These are phyloP conservation scores for Polypterus bichir DNA, from an alignment of 2,113 vertebrate species.

Conservation along the genomic window DNA sequence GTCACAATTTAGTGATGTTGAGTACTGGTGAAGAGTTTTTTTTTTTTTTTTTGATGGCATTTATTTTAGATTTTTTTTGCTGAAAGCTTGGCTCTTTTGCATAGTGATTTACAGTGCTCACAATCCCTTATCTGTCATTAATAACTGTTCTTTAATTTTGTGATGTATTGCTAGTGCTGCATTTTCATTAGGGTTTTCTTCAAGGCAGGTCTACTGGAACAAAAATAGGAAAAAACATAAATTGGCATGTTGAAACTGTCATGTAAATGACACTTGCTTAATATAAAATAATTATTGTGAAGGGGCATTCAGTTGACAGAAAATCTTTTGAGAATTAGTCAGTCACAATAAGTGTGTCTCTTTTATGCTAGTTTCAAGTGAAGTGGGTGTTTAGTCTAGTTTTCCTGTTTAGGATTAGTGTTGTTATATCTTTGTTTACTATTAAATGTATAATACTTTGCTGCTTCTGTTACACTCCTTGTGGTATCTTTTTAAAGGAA, in stretches of 20 bases:
- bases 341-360: neutral
- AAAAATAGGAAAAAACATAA: slow-evolving; percentile 9
- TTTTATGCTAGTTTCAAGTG: neutral
- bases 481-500: too few species aligned
- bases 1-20: neutral
- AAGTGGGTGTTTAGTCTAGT: too few species aligned
- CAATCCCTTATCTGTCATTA: slow-evolving; percentile 7
- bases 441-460: too few species aligned
- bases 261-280: slow-evolving; percentile 12
- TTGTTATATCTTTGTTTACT: too few species aligned
- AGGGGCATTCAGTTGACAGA: slow-evolving; percentile 8
- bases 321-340: slow-evolving; percentile 8
- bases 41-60: neutral
- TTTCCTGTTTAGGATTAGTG: too few species aligned
- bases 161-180: slow-evolving; percentile 10
- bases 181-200: slow-evolving; percentile 12
- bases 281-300: slow-evolving; percentile 12
- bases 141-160: slow-evolving; percentile 10
- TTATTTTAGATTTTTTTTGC: slow-evolving; percentile 1
- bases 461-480: too few species aligned
- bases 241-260: slow-evolving; percentile 18
- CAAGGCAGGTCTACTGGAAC: neutral
- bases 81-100: neutral
- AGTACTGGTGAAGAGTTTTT: neutral
- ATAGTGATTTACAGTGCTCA: slow-evolving; percentile 1